Percentiles rank a stretch among this genome's conserved stretches.
Evolutionary conservation across 2,888 invertebrate genomes (phyloP).

Genomic region (Atethmia centrago): DNA sequence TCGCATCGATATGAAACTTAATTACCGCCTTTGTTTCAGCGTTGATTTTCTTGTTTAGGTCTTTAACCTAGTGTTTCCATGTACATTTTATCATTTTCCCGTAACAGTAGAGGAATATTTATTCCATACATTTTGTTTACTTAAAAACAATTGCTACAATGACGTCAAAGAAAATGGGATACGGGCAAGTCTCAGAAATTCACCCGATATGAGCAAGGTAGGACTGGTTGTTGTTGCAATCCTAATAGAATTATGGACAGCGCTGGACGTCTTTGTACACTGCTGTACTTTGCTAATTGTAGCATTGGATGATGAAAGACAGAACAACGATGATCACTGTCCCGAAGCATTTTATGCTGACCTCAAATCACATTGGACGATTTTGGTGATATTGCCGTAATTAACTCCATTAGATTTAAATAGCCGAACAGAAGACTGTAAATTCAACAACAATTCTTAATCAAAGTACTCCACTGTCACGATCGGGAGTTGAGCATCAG

Average conservation of each 20-base stretch:
- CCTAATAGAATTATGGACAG: not conserved
- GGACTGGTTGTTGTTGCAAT: not conserved
- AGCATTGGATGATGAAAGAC: not conserved
- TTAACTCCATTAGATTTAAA: no score
- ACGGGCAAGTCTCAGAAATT: not conserved
- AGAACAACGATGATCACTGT: not conserved
- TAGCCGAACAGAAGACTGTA: no score
- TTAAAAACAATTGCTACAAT: not conserved
- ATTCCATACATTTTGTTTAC: no score
- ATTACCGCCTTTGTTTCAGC: slow-evolving; percentile 35
- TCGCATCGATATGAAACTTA: slow-evolving; percentile 56
- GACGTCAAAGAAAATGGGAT: not conserved
- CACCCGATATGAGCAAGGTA: not conserved
- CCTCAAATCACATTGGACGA: not conserved
- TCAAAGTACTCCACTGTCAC: not conserved
- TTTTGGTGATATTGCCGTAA: not conserved
- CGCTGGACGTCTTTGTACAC: not conserved
- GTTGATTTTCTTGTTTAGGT: slow-evolving; percentile 25
- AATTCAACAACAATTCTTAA: no score
- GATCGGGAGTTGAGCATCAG: not conserved
- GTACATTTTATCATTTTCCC: not conserved
- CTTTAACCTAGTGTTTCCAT: not conserved
- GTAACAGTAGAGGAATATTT: not conserved
- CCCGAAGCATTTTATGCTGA: not conserved
- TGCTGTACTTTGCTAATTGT: no score